Base-by-base conservation (phyloP, 2,888 invertebrate genomes). In the Alentia gelatinosa region DNA sequence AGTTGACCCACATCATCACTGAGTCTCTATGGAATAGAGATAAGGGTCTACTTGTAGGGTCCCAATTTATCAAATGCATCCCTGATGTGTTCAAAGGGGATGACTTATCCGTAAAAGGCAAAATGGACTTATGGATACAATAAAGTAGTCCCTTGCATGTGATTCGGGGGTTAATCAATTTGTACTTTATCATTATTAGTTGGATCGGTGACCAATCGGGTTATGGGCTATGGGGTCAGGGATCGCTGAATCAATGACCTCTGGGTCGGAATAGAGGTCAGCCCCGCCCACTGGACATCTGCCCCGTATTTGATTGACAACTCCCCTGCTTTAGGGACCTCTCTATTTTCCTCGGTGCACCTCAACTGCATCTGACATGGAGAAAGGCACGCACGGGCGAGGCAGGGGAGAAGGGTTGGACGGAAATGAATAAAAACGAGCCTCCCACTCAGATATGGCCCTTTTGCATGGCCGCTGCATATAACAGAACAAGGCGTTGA, bases 401-500 rank as follows among this genome's bases (percentile, higher is more conserved):
- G 9, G 37, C 19, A 19, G 79, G 15, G 1, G 37, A 1, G 79
- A 19, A 37, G 79, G 15, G 79, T 12, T n/a, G 39, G 37, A n/a
- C 33, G 79, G 79, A 79, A 79, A 79, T 79, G 79, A 79, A 39
- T 12, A 79, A 3, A 35, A 79, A 79, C 39, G 79, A n/a, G 15
- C 15, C 37, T 23, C 37, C 15, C 3, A 15, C 1, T n/a, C 23
- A 15, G 39, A 35, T 79, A 79, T 79, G 35, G 79, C 39, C 7
- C 37, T 5, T 12, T 79, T 37, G 79, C 79, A n/a, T 79, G 79
- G 37, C 23, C 19, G 37, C 1, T 0, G 4, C 79, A 23, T 35
- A 37, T 79, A 74, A 33, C 4, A 1, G 74, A 26, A 30, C 1
- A 26, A 33, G 74, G 74, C 30, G 19, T 47, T 12, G 47, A 47